Base-by-base conservation (phyloP, 2,113 vertebrate species). In the Xenopus laevis region DNA sequence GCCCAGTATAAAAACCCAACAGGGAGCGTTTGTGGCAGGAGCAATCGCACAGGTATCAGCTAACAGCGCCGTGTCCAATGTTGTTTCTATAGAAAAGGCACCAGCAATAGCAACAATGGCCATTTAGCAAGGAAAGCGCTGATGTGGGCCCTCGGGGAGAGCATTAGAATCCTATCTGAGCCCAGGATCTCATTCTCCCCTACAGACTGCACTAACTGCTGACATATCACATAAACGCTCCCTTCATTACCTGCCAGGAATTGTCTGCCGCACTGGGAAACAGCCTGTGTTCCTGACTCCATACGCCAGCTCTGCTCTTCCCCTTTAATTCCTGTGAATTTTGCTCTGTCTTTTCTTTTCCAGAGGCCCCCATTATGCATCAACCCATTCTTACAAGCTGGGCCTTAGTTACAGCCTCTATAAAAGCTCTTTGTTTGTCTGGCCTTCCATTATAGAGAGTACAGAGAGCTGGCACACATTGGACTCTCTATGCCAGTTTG, bases 41-140 rank as follows among this genome's bases (percentile, higher is more conserved):
- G 84, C 85, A 92, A 93, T 98, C 93, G 89, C 94, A 96, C 94
- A 95, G 92, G 95, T 98, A 97, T 98, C 94, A 58, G 85, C 93
- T 98, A 91, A 93, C 95, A n/a, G 78, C 80, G 74, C 87, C 73
- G 83, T 84, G 91, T 84, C 92, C 92, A 89, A 60, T 87, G 94
- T 92, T 86, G 90, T 94, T 89, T 90, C 86, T 84, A 89, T 81
- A 55, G 17, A 55, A n/a, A 16, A 85, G 81, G 87, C 15, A 16
- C 15, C 47, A 85, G 80, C 84, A 79, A 87, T 90, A 50, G 33
- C 58, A 89, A 96, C 92, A 94, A 90, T 93, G 91, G 89, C 86
- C 81, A 12, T 84, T 86, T 90, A 92, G 91, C 94, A 94, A 94
- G 92, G 92, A 92, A 90, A 88, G 93, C 87, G 85, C 90, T 87